These are phyloP conservation scores for Phalacrocorax carbo DNA, from an alignment of 2,113 vertebrate species.

Conservation along the genomic window DNA sequence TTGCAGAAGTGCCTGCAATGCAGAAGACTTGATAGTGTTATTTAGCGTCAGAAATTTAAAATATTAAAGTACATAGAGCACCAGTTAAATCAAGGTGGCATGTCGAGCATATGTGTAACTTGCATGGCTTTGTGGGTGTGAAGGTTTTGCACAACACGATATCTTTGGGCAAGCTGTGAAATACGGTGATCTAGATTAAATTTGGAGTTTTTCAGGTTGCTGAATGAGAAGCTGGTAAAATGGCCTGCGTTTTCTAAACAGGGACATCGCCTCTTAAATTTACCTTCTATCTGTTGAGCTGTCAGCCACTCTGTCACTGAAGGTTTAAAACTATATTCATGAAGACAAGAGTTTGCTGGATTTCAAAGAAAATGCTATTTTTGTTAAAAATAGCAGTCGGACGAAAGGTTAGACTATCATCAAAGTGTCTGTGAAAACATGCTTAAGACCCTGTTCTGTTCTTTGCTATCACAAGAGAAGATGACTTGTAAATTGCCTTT, in stretches of 20 bases:
- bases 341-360: background rate
- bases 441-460: conserved; percentile 46
- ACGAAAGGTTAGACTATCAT: conserved; percentile 38
- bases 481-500: conserved; percentile 66
- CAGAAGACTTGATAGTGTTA: background rate
- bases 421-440: conserved; percentile 58
- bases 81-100: background rate
- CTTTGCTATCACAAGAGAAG: conserved; percentile 25
- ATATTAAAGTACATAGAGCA: background rate
- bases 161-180: background rate
- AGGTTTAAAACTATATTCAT: background rate
- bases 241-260: background rate
- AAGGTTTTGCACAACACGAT: background rate
- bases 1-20: background rate
- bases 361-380: conserved; percentile 36
- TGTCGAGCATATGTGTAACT: background rate
- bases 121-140: background rate
- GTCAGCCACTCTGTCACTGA: conserved; percentile 3
- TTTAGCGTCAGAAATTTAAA: background rate
- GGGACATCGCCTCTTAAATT: background rate
- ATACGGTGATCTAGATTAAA: background rate
- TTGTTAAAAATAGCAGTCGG: conserved; percentile 10
- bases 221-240: background rate
- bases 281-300: conserved; percentile 14
- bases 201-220: background rate